Base-by-base conservation (phyloP, 2,888 invertebrate genomes). In the Cartodere bifasciata region DNA sequence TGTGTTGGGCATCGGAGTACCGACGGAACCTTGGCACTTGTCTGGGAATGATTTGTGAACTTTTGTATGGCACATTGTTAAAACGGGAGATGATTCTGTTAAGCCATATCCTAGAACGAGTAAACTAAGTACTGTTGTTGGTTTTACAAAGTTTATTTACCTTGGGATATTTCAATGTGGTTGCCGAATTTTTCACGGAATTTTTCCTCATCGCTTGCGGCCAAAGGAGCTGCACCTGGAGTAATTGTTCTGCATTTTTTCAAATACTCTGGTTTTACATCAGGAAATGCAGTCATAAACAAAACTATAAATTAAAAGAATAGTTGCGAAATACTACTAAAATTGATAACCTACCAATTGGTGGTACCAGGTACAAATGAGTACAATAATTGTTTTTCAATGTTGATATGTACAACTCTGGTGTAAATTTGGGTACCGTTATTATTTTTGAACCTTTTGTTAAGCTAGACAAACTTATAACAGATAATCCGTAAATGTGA, bases 21-120 rank as follows among this genome's bases (percentile, higher is more conserved):
- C 85, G 0, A 70, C 62, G 2, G 61, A 55, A 2, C 56, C 57
- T 9, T 36, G 24, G 11, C 28, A 34, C 10, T 39, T 38, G 13
- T 32, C 15, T 17, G 29, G 10, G 11, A 11, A 11, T n/a, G 24
- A 15, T 15, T 22, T n/a, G n/a, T n/a, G n/a, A n/a, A n/a, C n/a
- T n/a, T n/a, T n/a, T n/a, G n/a, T n/a, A n/a, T 34, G 28, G 9
- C 30, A 11, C 12, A 16, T 13, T 1, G 31, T 14, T 9, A 27
- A 30, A 7, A 29, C 67, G 0, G 78, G 76, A 0, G 78, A 74
- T 0, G 76, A 65, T 54, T 85, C 84, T 0, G 83, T 79, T 49
- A 83, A 62, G 2, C 84, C 84, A 44, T 77, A 77, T 4, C 75
- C 78, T 67, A 43, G 38, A 32, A 36, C 14, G 7, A 7, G 10